These are phyloP conservation scores for Muscina levida DNA, from an alignment of 2,888 invertebrate genomes.

Conservation along the genomic window DNA sequence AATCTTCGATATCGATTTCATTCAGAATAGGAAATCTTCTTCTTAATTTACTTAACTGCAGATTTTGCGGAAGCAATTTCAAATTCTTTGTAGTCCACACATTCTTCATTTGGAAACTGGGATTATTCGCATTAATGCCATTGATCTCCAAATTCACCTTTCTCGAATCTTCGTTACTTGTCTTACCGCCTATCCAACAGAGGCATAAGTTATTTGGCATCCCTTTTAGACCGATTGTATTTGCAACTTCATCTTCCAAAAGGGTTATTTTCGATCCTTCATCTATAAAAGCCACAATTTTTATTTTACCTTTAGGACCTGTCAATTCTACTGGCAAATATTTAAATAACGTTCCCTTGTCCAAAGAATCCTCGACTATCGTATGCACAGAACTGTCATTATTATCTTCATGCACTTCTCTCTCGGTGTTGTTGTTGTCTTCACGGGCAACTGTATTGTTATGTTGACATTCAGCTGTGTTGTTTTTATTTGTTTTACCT, in stretches of 20 bases:
- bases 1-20: conserved; percentile 31
- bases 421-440: not conserved
- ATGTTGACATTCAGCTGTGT: not conserved
- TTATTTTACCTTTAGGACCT: not conserved
- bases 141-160: conserved; percentile 37
- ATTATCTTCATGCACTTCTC: not conserved
- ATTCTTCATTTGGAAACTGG: conserved; percentile 44
- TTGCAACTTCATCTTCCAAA: conserved; percentile 43
- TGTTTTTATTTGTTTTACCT: conserved; percentile 12
- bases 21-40: conserved; percentile 38
- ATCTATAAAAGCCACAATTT: conserved; percentile 23
- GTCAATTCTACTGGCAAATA: conserved; percentile 49
- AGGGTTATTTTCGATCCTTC: conserved; percentile 48
- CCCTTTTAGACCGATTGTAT: conserved; percentile 45
- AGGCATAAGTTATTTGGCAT: conserved; percentile 38
- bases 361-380: conserved; percentile 18
- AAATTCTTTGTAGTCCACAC: conserved; percentile 43
- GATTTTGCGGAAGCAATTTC: conserved; percentile 27
- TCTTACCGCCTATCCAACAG: conserved; percentile 49
- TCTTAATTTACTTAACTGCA: conserved; percentile 8
- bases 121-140: not conserved
- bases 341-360: conserved; percentile 44
- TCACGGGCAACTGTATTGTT: not conserved
- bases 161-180: conserved; percentile 40
- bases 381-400: conserved; percentile 31